Percentiles rank a stretch among this genome's conserved stretches.
These are phyloP conservation scores for Parazoanthus atlanticus DNA, from an alignment of 92 coral and sea anemone genomes.

Conservation along the genomic window DNA sequence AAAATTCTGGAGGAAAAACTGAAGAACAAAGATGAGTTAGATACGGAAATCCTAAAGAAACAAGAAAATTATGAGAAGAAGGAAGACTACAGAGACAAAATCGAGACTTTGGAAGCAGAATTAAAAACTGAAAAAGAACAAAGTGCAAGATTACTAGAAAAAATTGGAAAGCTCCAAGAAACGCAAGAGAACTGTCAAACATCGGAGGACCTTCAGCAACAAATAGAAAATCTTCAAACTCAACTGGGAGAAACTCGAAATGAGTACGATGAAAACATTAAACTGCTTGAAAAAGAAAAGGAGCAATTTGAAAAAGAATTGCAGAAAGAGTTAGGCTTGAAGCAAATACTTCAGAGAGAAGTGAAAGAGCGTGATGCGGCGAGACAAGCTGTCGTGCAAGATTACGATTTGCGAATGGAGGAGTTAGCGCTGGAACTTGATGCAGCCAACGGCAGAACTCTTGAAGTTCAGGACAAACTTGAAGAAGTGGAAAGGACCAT, in stretches of 20 bases:
- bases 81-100: slow-evolving; percentile 55
- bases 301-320: slow-evolving; percentile 52
- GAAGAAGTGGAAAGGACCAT: slow-evolving; percentile 34
- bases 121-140: slow-evolving; percentile 44
- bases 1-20: slow-evolving; percentile 54
- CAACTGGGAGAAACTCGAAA: slow-evolving; percentile 49
- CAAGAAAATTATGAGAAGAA: slow-evolving; percentile 52
- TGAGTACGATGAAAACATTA: slow-evolving; percentile 44
- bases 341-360: slow-evolving; percentile 66
- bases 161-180: slow-evolving; percentile 40
- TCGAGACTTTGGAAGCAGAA: slow-evolving; percentile 46
- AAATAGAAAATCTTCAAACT: slow-evolving; percentile 42
- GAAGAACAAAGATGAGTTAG: slow-evolving; percentile 39
- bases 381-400: slow-evolving; percentile 77
- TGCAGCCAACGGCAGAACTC: slow-evolving; percentile 62
- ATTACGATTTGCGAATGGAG: slow-evolving; percentile 84
- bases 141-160: slow-evolving; percentile 18
- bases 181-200: slow-evolving; percentile 45
- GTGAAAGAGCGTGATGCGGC: slow-evolving; percentile 79
- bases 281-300: slow-evolving; percentile 51
- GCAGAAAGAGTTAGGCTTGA: slow-evolving; percentile 51
- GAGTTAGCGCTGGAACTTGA: slow-evolving; percentile 74
- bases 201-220: slow-evolving; percentile 36
- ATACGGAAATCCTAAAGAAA: not conserved
- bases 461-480: slow-evolving; percentile 47